Conservation (phyloP, 2,113 vertebrate species). For the Onychostoma macrolepis region DNA sequence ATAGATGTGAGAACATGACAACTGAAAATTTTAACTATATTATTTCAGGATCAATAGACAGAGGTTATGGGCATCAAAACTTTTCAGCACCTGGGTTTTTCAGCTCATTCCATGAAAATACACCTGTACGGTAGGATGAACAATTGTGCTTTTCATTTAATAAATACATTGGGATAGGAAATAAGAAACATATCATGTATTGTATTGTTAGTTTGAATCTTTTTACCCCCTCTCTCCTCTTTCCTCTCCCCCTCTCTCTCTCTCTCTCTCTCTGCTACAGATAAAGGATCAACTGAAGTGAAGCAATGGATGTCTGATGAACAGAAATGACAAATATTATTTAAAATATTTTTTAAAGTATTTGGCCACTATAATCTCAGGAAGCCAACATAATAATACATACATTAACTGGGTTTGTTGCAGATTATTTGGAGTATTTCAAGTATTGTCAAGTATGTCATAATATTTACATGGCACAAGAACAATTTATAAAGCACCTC, state of each 20-base stretch:
- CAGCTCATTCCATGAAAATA: constrained; percentile 23
- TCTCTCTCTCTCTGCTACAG: not conserved
- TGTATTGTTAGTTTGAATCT: not conserved
- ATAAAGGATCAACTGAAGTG: not conserved
- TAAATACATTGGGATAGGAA: not conserved
- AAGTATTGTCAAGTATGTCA: not conserved
- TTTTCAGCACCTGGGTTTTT: constrained; percentile 9
- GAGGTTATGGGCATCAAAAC: constrained; percentile 6
- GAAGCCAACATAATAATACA: not conserved
- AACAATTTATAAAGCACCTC: not conserved
- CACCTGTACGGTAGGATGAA: constrained; percentile 38
- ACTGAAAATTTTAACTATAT: not conserved
- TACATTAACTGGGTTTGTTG: not conserved
- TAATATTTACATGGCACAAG: not conserved
- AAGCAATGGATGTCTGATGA: not conserved
- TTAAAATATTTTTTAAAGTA: not conserved
- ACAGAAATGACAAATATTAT: not conserved
- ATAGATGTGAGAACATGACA: not conserved
- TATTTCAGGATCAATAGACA: constrained; percentile 26
- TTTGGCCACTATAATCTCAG: not conserved
- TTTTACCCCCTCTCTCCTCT: not conserved
- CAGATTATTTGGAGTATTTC: not conserved
- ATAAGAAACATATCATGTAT: not conserved
- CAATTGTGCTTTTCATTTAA: not conserved
- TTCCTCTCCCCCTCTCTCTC: too few relatives aligned